Evolutionary conservation across 2,888 invertebrate genomes (phyloP).

Genomic region (Leptopilina myrica): DNA sequence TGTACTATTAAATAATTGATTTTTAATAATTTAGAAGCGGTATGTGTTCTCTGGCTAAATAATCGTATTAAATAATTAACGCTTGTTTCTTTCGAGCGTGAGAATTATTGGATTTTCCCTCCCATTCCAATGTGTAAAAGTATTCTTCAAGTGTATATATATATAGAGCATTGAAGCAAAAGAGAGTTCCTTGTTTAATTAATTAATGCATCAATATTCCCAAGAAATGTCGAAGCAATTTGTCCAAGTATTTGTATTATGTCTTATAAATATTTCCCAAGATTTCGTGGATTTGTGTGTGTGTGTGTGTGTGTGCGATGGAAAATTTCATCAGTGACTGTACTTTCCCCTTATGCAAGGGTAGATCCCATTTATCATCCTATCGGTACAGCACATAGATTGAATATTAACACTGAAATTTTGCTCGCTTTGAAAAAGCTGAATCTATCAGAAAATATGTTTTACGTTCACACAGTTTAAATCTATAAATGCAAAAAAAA

Average conservation of each 20-base stretch:
- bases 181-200: background rate
- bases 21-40: no score
- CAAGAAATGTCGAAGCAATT: background rate
- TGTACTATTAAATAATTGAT: no score
- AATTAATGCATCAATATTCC: constrained; percentile 17
- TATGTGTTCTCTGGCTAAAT: no score
- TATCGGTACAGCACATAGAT: constrained; percentile 36
- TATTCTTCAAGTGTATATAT: background rate
- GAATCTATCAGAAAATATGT: constrained; percentile 28
- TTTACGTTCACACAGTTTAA: constrained; percentile 27
- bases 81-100: no score
- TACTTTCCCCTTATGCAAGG: constrained; percentile 17
- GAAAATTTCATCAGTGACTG: constrained; percentile 5
- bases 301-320: no score
- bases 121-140: background rate
- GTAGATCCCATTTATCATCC: constrained; percentile 39
- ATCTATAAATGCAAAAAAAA: background rate
- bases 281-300: background rate
- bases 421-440: constrained; percentile 10
- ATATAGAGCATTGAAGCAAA: no score
- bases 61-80: no score
- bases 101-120: background rate
- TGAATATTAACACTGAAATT: constrained; percentile 39
- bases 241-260: background rate
- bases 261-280: no score